phyloP scores from a whole-genome alignment of 2,113 vertebrate species.

The Mola mola region DNA sequence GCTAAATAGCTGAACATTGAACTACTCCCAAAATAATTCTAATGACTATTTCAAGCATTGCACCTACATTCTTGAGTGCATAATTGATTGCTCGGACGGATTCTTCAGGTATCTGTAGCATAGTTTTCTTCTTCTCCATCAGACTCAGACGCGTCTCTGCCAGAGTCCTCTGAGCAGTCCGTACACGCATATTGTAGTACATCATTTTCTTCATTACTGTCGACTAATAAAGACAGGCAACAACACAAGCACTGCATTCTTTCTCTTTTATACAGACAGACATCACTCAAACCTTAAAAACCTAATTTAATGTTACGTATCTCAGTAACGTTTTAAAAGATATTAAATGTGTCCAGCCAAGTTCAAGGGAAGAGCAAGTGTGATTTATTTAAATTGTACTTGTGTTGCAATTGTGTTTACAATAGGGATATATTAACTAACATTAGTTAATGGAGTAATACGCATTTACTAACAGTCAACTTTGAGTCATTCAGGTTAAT shows the following conservation, averaged over 20 bases:
- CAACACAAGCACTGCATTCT: not conserved
- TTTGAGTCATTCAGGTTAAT: too few relatives aligned
- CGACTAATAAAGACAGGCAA: conserved; percentile 69
- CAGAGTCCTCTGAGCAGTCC: conserved; percentile 80
- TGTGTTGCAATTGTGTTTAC: too few relatives aligned
- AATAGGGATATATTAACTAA: too few relatives aligned
- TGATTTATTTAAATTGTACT: too few relatives aligned
- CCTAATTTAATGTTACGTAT: not conserved
- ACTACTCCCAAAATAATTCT: not conserved
- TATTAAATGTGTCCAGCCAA: not conserved
- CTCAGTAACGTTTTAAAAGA: not conserved
- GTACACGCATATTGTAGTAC: conserved; percentile 92
- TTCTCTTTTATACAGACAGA: not conserved
- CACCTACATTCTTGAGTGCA: conserved; percentile 84
- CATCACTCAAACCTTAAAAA: not conserved
- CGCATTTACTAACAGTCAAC: too few relatives aligned
- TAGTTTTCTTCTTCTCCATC: conserved; percentile 77
- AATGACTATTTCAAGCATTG: conserved; percentile 3
- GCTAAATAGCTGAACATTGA: not conserved
- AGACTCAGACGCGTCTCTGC: conserved; percentile 78
- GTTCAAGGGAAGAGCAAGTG: too few relatives aligned
- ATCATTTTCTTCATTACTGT: conserved; percentile 90
- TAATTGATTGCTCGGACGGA: conserved; percentile 80
- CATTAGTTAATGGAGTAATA: too few relatives aligned
- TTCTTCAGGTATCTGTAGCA: conserved; percentile 82